Percentiles rank a stretch among this genome's conserved stretches.
Conservation (phyloP, 2,113 vertebrate species). For the Nasalis larvatus region DNA sequence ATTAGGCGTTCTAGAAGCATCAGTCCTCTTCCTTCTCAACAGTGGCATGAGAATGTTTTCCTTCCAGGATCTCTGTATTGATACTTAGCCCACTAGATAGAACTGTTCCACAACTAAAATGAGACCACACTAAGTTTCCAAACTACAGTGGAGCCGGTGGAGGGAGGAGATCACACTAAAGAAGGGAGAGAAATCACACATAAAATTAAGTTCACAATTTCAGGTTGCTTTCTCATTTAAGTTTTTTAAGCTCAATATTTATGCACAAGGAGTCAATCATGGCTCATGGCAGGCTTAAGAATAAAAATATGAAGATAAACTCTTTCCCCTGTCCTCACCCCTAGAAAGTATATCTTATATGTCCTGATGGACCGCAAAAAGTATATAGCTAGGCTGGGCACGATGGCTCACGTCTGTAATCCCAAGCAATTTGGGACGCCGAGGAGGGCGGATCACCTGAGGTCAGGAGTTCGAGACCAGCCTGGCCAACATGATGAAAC, state of each 20-base stretch:
- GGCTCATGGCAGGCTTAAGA: not conserved
- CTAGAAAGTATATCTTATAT: not conserved
- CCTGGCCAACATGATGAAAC: too few species aligned
- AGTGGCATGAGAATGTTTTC: not conserved
- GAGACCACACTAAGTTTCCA: not conserved
- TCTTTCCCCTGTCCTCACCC: not conserved
- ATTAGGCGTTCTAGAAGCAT: not conserved
- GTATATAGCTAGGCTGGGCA: not conserved
- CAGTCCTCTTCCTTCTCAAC: not conserved
- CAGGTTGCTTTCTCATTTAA: not conserved
- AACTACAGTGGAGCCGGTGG: too few species aligned
- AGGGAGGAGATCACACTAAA: not conserved
- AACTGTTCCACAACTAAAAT: not conserved
- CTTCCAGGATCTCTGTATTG: not conserved
- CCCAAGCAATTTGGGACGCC: too few species aligned
- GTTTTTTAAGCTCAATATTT: conserved; percentile 11
- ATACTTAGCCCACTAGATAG: not conserved
- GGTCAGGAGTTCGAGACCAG: too few species aligned
- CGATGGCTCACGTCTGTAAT: too few species aligned
- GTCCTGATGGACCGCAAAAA: not conserved
- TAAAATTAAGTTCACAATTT: conserved; percentile 30
- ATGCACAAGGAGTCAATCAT: not conserved
- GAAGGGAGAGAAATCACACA: not conserved
- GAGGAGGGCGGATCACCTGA: too few species aligned
- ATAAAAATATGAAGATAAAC: conserved; percentile 33